Evolutionary conservation across 64 coral and sea anemone species (phyloP), one percentile per base, ranked within the genome.

Genomic region (Actinia equina): DNA sequence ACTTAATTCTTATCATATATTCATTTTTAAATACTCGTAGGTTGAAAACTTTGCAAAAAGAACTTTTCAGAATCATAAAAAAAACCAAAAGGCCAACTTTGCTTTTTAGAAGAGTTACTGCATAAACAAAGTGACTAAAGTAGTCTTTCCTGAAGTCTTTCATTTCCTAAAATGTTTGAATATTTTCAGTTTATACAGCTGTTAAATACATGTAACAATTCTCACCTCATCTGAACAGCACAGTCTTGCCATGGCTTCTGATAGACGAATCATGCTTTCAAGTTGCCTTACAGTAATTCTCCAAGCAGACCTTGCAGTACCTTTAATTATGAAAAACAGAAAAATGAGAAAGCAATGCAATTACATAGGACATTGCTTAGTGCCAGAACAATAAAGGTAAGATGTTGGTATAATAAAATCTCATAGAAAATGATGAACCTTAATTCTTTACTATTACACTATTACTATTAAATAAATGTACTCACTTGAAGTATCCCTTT

Each of bases 191-290:
- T 74, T 30, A 74, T 12, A 74, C 25, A 37, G 37, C 37, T 81
- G 46, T 49, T 19, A 23, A 11, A 81, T 19, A 20, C 44, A 41
- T 20, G 80, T 49, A 49, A 27, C 14, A 13, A 16, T 71, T 57
- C 82, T 2, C 84, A 95, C 97, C 83, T 95, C 77, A 89, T 99
- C 97, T 77, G 88, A 93, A 59, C 97, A 99, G 80, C 95, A 99
- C 7, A 99, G 86, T 43, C 97, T 92, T 62, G 97, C 97, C 91
- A 99, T 99, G 61, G 90, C 97, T 85, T 99, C 97, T 20, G 97
- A 99, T 27, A 99, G 88, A 79, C 97, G 93, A 86, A 99, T 99
- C 97, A 99, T 99, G 49, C 97, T 99, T 57, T 99, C 97, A 45
- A 99, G 89, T 53, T 99, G 97, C 22, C 97, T 90, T 1, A 99